Evolutionary conservation across 2,797 vertebrate genomes (phyloP), one percentile per base, ranked within the genome.

Genomic region (Alcedo atthis): DNA sequence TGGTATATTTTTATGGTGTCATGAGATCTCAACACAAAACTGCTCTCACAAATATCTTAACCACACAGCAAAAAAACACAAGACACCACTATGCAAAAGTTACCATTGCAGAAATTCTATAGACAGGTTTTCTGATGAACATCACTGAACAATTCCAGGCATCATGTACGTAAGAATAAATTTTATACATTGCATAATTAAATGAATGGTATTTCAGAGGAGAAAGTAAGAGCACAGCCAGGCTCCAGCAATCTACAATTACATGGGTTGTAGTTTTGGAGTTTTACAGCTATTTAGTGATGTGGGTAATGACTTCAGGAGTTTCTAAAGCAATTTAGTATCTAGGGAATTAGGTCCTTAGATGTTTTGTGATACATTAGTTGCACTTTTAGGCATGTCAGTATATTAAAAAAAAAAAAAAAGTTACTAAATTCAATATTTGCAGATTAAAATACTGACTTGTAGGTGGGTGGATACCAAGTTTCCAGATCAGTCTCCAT

Each of bases 301-400:
- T 66, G 69, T 66, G 75, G 58, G 43, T 75, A 71, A 90, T 37
- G 66, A 82, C 54, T 89, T 66, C 77, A 83, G 69, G 84, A 89
- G 84, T 87, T 94, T 85, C 55, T 62, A 42, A 90, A 92, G 64
- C 58, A 74, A 40, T 75, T 85, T 2, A 85, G 42, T 59, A 93
- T 87, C 80, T 85, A 87, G 71, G 40, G 69, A 92, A 82, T 92
- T 90, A 69, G 51, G 46, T 78, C 54, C 54, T 85, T 71, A 78
- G 69, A 75, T 22, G 28, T 66, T 51, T 82, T 82, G 58, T 77
- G 53, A 75, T 51, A 62, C 46, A 63, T 88, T 76, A 90, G 59
- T 20, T 77, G 61, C 25, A 86, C 30, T 30, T 92, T 45, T 83
- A 87, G 37, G 45, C 70, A 68, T 2, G 0, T 16, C 35, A 85